A percentile compares a stretch with the other conserved stretches of the same genome.
Conservation (phyloP, 2,113 vertebrate species). For the Lepidothrix coronata region DNA sequence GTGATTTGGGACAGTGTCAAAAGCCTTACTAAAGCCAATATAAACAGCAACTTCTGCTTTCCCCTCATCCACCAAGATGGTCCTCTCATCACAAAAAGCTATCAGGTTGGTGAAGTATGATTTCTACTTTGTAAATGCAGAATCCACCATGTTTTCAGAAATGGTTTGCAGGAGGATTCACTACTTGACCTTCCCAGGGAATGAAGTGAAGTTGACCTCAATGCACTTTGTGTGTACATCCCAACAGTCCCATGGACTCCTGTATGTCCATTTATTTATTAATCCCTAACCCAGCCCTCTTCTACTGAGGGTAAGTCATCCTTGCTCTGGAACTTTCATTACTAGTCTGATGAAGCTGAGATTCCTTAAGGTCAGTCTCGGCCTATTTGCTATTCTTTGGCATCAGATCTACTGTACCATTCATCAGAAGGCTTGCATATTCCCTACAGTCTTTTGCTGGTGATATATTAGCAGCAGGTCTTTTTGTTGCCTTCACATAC, state of each 20-base stretch:
- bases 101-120: neutral
- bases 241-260: neutral
- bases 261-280: neutral
- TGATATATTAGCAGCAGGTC: neutral
- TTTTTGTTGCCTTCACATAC: neutral
- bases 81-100: neutral
- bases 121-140: neutral
- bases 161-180: neutral
- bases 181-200: neutral
- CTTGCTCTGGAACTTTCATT: neutral
- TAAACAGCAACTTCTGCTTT: neutral
- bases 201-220: neutral
- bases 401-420: neutral
- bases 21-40: neutral
- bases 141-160: neutral
- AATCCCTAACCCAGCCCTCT: neutral
- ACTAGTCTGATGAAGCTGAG: neutral
- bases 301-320: neutral
- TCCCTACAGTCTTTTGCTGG: neutral
- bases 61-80: neutral
- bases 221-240: neutral
- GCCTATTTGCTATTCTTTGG: neutral
- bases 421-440: neutral
- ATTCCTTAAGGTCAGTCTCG: neutral
- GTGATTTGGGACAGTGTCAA: neutral